Base-by-base conservation (phyloP, 2,797 vertebrate species). In the Malacoraja senta region DNA sequence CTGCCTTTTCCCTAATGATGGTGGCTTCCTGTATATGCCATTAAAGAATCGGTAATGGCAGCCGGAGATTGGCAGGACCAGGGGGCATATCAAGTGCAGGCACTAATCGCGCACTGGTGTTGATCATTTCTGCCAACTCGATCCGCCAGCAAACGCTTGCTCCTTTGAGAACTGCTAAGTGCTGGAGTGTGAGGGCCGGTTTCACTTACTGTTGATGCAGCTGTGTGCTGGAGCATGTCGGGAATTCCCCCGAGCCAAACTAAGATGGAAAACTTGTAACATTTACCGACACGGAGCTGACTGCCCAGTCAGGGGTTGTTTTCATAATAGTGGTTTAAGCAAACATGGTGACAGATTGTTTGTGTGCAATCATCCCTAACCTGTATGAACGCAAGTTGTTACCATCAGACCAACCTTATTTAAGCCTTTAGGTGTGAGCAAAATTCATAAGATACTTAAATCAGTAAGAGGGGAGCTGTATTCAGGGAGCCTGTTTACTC, bases 201-300 rank as follows among this genome's bases (percentile, higher is more conserved):
- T 94, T 95, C 84, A 88, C 93, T 93, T 93, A 94, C 94, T 95
- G 95, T 96, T 96, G 95, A 94, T 95, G 94, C 95, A 96, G 95
- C 95, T 96, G 95, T 94, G 94, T 95, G 93, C 94, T 95, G 94
- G 94, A 95, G 94, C 94, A 90, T 93, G 94, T 94, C 94, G 94
- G 24, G 93, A 94, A 95, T 95, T 96, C 95, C 95, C 95, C 93
- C 80, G 95, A 95, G 95, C 92, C 90, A 93, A 74, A 68, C 94
- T 21, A 35, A 68, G 84, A 88, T 88, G 84, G 84, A 88, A 88
- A 68, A 88, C 84, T 68, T 68, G 84, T 88, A 88, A 88, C 63
- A 19, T 68, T 88, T 88, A 88, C 61, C 65, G 84, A 88, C 63
- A 35, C 13, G 38, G 61, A 63, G 83, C 32, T 88, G 84, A 88